Conservation (phyloP, 2,888 invertebrate species). For the Globia sparganii region DNA sequence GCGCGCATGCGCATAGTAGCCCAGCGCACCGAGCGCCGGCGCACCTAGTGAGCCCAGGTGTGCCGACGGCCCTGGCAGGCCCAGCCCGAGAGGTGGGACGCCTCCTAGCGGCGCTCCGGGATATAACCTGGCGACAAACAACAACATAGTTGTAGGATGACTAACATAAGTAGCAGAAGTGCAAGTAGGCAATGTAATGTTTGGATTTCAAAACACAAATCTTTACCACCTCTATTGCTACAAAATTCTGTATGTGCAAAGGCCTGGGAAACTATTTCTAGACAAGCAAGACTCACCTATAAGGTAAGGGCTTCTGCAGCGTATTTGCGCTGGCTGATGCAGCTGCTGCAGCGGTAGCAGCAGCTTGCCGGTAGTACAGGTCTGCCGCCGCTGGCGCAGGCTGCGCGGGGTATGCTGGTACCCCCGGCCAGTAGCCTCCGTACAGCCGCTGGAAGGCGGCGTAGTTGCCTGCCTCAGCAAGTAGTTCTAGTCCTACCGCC, state of each 20-base stretch:
- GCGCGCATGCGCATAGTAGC: conserved; percentile 88
- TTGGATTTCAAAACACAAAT: neutral
- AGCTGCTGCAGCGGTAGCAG: conserved; percentile 92
- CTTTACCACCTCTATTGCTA: neutral
- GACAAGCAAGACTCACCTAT: conserved; percentile 85
- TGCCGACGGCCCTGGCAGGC: conserved; percentile 92
- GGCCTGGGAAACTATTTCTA: neutral
- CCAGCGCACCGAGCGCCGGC: conserved; percentile 91
- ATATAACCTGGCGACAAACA: conserved; percentile 86
- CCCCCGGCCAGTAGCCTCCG: conserved; percentile 93
- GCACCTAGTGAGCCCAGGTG: conserved; percentile 92
- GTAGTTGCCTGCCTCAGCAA: conserved; percentile 99
- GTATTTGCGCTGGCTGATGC: conserved; percentile 91
- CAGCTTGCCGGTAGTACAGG: conserved; percentile 95
- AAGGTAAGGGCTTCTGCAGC: conserved; percentile 96
- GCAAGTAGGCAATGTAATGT: neutral
- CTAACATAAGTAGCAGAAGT: neutral
- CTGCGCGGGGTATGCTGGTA: conserved; percentile 92
- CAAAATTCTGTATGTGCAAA: neutral
- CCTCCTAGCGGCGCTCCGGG: conserved; percentile 91
- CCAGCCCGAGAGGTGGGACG: conserved; percentile 90
- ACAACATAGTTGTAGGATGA: conserved; percentile 1
- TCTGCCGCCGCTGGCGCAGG: conserved; percentile 93
- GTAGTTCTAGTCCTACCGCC: conserved; percentile 98
- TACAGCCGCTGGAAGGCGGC: conserved; percentile 99